These are phyloP conservation scores for Caenorhabditis macrosperma DNA, from an alignment of 2,888 invertebrate genomes.

Conservation along the genomic window DNA sequence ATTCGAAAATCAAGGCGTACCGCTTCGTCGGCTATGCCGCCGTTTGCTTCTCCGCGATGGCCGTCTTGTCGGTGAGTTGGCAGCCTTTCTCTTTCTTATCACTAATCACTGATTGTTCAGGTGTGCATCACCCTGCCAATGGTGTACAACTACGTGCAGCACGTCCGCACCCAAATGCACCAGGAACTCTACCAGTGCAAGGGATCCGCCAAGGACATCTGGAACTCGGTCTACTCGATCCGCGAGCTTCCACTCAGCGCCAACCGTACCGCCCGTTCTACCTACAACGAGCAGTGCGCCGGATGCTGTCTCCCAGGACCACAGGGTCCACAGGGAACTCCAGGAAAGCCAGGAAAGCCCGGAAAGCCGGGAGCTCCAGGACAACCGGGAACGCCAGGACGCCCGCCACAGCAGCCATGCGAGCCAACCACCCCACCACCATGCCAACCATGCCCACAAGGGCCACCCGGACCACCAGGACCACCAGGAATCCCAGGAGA, in stretches of 20 bases:
- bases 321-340: conserved; percentile 70
- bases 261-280: conserved; percentile 71
- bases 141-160: conserved; percentile 75
- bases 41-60: conserved; percentile 73
- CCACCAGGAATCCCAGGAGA: conserved; percentile 73
- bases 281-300: conserved; percentile 71
- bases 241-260: conserved; percentile 68
- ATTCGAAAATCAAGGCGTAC: conserved; percentile 74
- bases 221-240: conserved; percentile 71
- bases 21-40: conserved; percentile 75
- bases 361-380: conserved; percentile 74
- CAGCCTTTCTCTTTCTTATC: neutral
- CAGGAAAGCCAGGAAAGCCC: conserved; percentile 74
- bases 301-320: conserved; percentile 75
- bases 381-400: conserved; percentile 73
- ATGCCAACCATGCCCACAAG: conserved; percentile 74
- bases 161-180: conserved; percentile 73
- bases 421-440: conserved; percentile 74
- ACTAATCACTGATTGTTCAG: conserved; percentile 1
- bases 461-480: conserved; percentile 73
- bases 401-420: conserved; percentile 72
- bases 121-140: conserved; percentile 73
- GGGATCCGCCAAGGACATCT: conserved; percentile 72
- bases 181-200: conserved; percentile 71
- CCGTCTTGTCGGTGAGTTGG: conserved; percentile 68